Percentiles rank a stretch among this genome's conserved stretches.
Evolutionary conservation across 2,888 invertebrate genomes (phyloP).

Genomic region (Oscheius myriophilus): DNA sequence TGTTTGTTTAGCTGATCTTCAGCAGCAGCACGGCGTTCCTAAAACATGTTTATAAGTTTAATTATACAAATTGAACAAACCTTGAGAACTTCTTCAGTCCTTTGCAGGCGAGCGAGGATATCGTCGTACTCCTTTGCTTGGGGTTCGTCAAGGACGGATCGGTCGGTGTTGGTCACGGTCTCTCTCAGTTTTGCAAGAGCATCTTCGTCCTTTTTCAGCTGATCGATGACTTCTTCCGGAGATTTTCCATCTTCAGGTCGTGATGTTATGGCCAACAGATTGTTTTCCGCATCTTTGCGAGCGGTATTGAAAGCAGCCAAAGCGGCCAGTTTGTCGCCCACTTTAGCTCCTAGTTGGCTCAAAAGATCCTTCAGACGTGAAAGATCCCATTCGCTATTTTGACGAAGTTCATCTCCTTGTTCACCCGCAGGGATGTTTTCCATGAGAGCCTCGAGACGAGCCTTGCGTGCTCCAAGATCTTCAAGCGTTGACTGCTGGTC

Average conservation of each 20-base stretch:
- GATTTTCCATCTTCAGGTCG: constrained; percentile 18
- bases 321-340: constrained; percentile 53
- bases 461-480: constrained; percentile 41
- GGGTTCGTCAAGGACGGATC: constrained; percentile 40
- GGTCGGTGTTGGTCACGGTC: constrained; percentile 33
- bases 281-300: constrained; percentile 49
- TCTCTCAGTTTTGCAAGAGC: constrained; percentile 35
- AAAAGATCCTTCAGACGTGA: constrained; percentile 48
- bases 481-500: constrained; percentile 48
- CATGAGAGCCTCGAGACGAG: constrained; percentile 43
- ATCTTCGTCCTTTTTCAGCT: constrained; percentile 36
- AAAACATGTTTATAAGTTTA: neutral
- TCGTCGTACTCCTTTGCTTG: constrained; percentile 43
- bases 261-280: constrained; percentile 41
- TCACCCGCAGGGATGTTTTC: constrained; percentile 36
- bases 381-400: constrained; percentile 50
- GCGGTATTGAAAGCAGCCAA: constrained; percentile 51
- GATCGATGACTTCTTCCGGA: constrained; percentile 40
- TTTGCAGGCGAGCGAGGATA: constrained; percentile 45
- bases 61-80: constrained; percentile 5
- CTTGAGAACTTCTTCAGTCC: constrained; percentile 41
- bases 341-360: constrained; percentile 42
- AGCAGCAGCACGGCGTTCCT: constrained; percentile 37
- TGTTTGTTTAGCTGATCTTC: constrained; percentile 41
- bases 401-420: constrained; percentile 45